phyloP scores from a whole-genome alignment of 1,140 invertebrate genomes.

The Leptinotarsa texana region DNA sequence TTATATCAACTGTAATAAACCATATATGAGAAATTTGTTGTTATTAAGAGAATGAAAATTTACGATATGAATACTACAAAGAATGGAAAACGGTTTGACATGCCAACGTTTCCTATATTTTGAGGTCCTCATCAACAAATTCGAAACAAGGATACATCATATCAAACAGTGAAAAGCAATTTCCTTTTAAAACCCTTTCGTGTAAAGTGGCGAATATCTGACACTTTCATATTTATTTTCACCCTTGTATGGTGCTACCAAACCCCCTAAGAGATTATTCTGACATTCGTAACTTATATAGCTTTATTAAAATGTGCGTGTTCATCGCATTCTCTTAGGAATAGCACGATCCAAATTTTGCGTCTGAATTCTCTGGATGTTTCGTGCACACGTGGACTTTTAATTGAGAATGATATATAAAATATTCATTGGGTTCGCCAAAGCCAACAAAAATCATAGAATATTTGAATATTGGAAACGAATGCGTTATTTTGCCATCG shows the following conservation, averaged over 20 bases:
- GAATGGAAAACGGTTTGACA: too few species aligned
- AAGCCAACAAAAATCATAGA: too few species aligned
- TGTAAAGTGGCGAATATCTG: background rate
- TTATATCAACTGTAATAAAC: too few species aligned
- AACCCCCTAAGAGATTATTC: background rate
- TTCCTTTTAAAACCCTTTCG: background rate
- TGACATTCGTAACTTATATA: constrained; percentile 6
- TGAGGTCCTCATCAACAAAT: too few species aligned
- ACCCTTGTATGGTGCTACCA: background rate
- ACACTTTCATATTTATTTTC: constrained; percentile 1
- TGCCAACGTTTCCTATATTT: too few species aligned
- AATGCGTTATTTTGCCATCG: too few species aligned
- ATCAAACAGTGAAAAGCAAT: background rate
- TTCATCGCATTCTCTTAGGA: background rate
- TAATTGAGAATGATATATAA: background rate
- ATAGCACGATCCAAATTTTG: background rate
- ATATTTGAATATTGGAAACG: too few species aligned
- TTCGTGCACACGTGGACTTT: background rate
- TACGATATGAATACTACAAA: too few species aligned
- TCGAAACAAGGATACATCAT: background rate
- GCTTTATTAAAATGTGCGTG: background rate
- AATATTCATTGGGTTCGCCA: too few species aligned
- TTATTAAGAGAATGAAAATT: too few species aligned
- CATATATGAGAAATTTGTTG: too few species aligned
- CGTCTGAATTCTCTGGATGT: background rate